phyloP scores from a whole-genome alignment of 2,888 invertebrate genomes.

The Patella pellucida region DNA sequence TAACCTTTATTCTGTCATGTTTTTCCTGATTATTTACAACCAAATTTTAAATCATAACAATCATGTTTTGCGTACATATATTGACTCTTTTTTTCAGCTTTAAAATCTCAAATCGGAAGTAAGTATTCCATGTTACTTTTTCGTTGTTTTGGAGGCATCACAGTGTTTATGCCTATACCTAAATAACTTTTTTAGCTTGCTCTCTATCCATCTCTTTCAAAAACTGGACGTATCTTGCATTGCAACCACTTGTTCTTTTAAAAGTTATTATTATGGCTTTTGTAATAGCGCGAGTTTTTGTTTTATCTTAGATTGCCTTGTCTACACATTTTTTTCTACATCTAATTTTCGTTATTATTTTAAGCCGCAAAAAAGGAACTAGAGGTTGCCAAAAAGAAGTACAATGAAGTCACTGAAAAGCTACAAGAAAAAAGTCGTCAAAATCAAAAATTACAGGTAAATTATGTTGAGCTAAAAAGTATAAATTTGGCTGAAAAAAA shows the following conservation, averaged over 20 bases:
- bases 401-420: slow-evolving; percentile 52
- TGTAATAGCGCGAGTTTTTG: neutral
- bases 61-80: neutral
- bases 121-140: slow-evolving; percentile 20
- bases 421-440: slow-evolving; percentile 53
- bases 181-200: neutral
- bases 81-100: slow-evolving; percentile 33
- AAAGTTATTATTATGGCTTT: neutral
- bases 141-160: too few species aligned
- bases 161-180: neutral
- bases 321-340: neutral
- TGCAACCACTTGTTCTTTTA: neutral
- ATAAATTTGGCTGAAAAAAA: too few species aligned
- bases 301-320: neutral
- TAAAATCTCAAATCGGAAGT: slow-evolving; percentile 43
- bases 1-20: too few species aligned
- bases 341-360: slow-evolving; percentile 15
- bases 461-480: too few species aligned
- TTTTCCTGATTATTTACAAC: too few species aligned
- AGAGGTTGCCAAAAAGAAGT: slow-evolving; percentile 52
- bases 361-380: slow-evolving; percentile 50
- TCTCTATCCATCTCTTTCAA: too few species aligned
- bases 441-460: slow-evolving; percentile 59
- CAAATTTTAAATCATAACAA: too few species aligned
- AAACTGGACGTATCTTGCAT: too few species aligned